Evolutionary conservation across 1,140 invertebrate genomes (phyloP).

Genomic region (Daktulosphaira vitifoliae): DNA sequence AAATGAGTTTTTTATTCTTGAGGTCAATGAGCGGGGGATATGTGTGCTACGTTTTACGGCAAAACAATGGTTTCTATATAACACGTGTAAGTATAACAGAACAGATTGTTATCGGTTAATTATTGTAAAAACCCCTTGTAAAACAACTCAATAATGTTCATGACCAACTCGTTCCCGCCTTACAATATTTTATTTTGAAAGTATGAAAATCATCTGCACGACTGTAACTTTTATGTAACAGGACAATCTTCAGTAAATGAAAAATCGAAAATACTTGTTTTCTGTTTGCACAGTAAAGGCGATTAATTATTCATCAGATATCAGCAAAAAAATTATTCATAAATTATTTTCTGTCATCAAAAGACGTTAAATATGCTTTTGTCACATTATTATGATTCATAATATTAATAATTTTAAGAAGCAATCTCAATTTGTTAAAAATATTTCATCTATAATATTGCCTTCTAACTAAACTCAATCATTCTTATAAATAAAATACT

Average conservation of each 20-base stretch:
- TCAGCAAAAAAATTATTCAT: too few relatives aligned
- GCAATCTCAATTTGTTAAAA: constrained; percentile 27
- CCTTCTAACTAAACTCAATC: too few relatives aligned
- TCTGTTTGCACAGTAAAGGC: background rate
- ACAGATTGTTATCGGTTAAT: constrained; percentile 20
- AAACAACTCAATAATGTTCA: constrained; percentile 19
- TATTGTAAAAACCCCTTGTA: constrained; percentile 13
- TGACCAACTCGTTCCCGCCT: too few relatives aligned
- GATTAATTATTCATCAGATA: background rate
- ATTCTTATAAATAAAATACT: background rate
- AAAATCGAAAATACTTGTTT: constrained; percentile 4
- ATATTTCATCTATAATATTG: too few relatives aligned
- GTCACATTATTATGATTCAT: too few relatives aligned
- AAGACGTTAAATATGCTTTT: too few relatives aligned
- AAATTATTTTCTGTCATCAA: too few relatives aligned
- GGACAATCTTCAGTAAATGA: too few relatives aligned
- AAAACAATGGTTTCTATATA: background rate
- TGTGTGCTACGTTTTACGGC: background rate
- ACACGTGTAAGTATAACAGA: constrained; percentile 8
- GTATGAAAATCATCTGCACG: too few relatives aligned
- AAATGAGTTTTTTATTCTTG: too few relatives aligned
- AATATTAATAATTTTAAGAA: constrained; percentile 31
- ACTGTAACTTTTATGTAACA: too few relatives aligned
- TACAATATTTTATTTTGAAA: too few relatives aligned
- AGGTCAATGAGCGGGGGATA: background rate